Conservation (phyloP, 2,888 invertebrate species). For the Hirtodrosophila cameraria region DNA sequence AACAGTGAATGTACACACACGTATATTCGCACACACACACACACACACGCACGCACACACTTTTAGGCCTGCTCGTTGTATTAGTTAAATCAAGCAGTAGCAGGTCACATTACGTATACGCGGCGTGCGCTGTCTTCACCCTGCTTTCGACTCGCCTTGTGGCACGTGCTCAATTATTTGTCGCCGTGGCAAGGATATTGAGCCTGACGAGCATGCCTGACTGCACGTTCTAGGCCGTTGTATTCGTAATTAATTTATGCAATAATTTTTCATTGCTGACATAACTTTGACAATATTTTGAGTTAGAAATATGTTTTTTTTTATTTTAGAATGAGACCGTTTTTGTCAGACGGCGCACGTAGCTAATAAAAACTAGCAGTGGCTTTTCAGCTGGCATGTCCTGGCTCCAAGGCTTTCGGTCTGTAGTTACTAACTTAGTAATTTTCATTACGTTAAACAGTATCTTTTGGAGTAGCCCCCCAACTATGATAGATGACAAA, state of each 20-base stretch:
- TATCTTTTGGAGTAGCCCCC: conserved; percentile 32
- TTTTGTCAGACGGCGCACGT: conserved; percentile 1
- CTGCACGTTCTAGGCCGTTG: conserved; percentile 47
- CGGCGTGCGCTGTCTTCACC: conserved; percentile 15
- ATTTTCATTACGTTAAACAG: conserved; percentile 42
- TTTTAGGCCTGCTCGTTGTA: conserved; percentile 31
- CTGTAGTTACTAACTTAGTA: not conserved
- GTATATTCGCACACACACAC: not conserved
- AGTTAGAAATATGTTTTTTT: conserved; percentile 55
- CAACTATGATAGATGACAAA: conserved; percentile 68
- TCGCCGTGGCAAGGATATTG: conserved; percentile 38
- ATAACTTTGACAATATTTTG: conserved; percentile 66
- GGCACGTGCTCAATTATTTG: conserved; percentile 69
- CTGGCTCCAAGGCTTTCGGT: conserved; percentile 1
- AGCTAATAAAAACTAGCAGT: conserved; percentile 36
- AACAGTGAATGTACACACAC: conserved; percentile 9
- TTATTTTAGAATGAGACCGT: conserved; percentile 54
- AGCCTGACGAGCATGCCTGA: conserved; percentile 27
- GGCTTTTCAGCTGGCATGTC: conserved; percentile 24
- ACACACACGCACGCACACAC: not conserved
- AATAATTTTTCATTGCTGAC: conserved; percentile 77
- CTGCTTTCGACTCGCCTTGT: conserved; percentile 23
- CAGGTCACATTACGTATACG: conserved; percentile 62
- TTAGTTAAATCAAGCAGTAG: conserved; percentile 49
- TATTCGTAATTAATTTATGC: conserved; percentile 75